Percentiles rank a stretch among this genome's conserved stretches.
Evolutionary conservation across 1,140 invertebrate species (phyloP).

Genomic region (Halotydeus destructor): DNA sequence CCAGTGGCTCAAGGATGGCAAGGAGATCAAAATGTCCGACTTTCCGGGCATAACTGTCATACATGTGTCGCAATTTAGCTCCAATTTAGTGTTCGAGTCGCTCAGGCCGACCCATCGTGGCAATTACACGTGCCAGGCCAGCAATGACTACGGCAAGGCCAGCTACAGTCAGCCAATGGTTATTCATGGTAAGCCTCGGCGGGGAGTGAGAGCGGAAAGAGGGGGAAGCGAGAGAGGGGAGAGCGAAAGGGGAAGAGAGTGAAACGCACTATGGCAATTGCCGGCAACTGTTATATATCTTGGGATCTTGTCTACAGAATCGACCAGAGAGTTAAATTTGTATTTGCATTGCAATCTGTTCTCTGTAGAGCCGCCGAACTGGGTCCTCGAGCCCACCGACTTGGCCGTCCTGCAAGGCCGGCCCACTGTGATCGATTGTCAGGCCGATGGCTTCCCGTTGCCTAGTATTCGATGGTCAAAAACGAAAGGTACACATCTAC

Average conservation of each 20-base stretch:
- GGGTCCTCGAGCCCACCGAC: slow-evolving; percentile 27
- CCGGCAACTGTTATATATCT: too few relatives aligned
- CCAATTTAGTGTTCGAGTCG: slow-evolving; percentile 18
- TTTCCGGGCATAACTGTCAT: slow-evolving; percentile 6
- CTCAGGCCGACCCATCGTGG: slow-evolving; percentile 33
- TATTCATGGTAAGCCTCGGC: slow-evolving; percentile 40
- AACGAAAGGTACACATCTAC: slow-evolving; percentile 18
- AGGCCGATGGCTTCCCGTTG: slow-evolving; percentile 26
- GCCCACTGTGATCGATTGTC: slow-evolving; percentile 25
- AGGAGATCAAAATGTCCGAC: slow-evolving; percentile 8
- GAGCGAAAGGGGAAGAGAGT: too few relatives aligned
- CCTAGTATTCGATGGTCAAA: slow-evolving; percentile 28
- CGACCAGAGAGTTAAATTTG: neutral
- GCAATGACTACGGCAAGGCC: slow-evolving; percentile 37
- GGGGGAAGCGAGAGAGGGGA: too few relatives aligned
- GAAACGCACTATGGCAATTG: too few relatives aligned
- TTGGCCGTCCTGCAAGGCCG: slow-evolving; percentile 24
- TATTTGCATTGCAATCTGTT: neutral
- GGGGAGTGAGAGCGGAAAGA: too few relatives aligned
- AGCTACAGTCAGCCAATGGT: slow-evolving; percentile 37
- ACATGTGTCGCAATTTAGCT: slow-evolving; percentile 18
- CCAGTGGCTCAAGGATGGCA: slow-evolving; percentile 23
- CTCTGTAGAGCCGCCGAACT: slow-evolving; percentile 32
- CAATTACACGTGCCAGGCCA: slow-evolving; percentile 46
- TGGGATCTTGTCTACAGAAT: too few relatives aligned